Base-by-base conservation (phyloP, 2,113 vertebrate species). In the Nipponia nippon region DNA sequence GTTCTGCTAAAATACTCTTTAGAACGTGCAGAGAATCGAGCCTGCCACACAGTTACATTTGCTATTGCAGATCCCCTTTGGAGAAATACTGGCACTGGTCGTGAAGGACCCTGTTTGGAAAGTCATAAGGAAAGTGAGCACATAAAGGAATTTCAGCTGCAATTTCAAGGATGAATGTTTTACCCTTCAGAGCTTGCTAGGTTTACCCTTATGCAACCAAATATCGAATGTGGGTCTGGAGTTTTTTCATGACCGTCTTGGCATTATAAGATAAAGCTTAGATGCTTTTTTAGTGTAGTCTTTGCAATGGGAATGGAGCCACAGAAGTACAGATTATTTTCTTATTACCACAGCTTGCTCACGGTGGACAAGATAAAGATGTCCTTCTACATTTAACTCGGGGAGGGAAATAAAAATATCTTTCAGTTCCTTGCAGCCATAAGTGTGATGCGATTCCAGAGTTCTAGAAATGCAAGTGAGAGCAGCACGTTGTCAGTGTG, bases 11-110 rank as follows among this genome's bases (percentile, higher is more conserved):
- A 72, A 40, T 71, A 19, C 23, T 73, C 49, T 62, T 42, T 6
- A 29, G 22, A 63, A 42, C 26, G 77, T 23, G 27, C 9, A 32
- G 76, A 62, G 38, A 34, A 16, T 80, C 29, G 10, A 16, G 16
- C 8, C n/a, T 50, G 30, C 38, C 29, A 15, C 29, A 46, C 17
- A 16, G 3, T 38, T 59, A 14, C 13, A 10, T 81, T 25, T 81
- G 9, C 16, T 7, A 2, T 10, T 58, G 38, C 22, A 55, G 22
- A 61, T 55, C 11, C 13, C 12, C 10, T 36, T 42, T 1, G 1
- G 52, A 47, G 86, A 36, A 56, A 10, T 32, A 7, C 0, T 34
- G 26, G 49, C 36, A 7, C 8, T 75, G 49, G 4, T 46, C 0
- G 0, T 61, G 49, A 49, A 19, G 26, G 10, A 6, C 42, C 27